Evolutionary conservation across 2,888 invertebrate species (phyloP), one percentile per base, ranked within the genome.

Genomic region (Cheilosia impressa): DNA sequence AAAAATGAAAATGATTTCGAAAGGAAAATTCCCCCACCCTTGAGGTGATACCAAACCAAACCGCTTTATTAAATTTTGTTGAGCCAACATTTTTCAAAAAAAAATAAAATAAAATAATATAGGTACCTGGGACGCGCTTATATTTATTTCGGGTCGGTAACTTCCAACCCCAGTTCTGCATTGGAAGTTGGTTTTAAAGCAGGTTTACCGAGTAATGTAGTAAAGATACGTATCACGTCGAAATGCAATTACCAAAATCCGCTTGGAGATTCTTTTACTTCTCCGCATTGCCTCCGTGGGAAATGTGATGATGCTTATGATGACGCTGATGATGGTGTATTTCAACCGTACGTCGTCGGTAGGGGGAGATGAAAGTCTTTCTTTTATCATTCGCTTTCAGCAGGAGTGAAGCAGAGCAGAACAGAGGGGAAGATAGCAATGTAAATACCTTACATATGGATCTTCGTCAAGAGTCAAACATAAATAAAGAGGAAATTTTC

Each of bases 61-160:
- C 79, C 65, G 58, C 58, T 72, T 79, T 79, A 79, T 79, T 72
- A 79, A 79, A 79, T 79, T 79, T 43, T 66, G 79, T 72, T 72
- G 71, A 79, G 65, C 43, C 58, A 58, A 58, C 65, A 72, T 65
- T 79, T 79, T 72, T 27, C 27, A 27, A 27, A 27, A 27, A 27
- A 6, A 27, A 27, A 27, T 6, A 27, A 27, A 6, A 1, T 19
- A 19, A 22, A 27, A 5, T n/a, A n/a, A n/a, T n/a, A n/a, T n/a
- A n/a, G n/a, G 6, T 27, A 27, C 5, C 5, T 6, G 27, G 5
- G 27, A 27, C 27, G 27, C 27, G 27, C 27, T 5, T 27, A 6
- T 27, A 27, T 27, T 27, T 6, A 24, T 31, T 9, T 38, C 4
- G 55, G 15, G 24, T 31, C 4, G 43, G 45, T 31, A 38, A 53